A percentile compares a stretch with the other conserved stretches of the same genome.
Conservation (phyloP, 2,797 vertebrate genomes). For the Lagodon rhomboides region DNA sequence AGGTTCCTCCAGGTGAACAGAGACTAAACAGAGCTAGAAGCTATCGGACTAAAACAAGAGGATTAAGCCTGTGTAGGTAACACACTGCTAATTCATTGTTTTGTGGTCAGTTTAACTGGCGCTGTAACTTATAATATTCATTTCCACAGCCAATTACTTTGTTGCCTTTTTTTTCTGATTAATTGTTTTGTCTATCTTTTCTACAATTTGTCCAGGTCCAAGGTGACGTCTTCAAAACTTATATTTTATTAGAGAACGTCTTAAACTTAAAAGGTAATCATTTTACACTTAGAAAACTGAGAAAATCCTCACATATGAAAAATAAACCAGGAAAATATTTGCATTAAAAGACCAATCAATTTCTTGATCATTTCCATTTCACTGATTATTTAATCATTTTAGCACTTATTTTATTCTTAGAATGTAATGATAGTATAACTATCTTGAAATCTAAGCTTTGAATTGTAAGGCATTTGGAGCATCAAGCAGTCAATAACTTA, state of each 20-base stretch:
- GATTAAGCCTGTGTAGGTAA: slow-evolving; percentile 37
- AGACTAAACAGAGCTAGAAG: slow-evolving; percentile 45
- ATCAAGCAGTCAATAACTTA: background rate
- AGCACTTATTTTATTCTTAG: background rate
- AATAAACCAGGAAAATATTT: background rate
- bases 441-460: too few species aligned
- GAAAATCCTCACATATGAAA: background rate
- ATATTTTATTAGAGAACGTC: background rate
- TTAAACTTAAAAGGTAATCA: background rate
- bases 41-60: slow-evolving; percentile 58
- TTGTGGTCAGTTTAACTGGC: background rate
- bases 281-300: background rate
- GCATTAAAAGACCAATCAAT: background rate
- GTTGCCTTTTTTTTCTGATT: background rate
- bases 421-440: background rate
- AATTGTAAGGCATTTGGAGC: background rate
- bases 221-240: background rate
- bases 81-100: background rate
- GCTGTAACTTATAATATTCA: background rate
- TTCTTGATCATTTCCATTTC: background rate
- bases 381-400: background rate
- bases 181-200: background rate
- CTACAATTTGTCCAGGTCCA: background rate
- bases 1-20: slow-evolving; percentile 56
- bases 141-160: background rate